A percentile compares a stretch with the other conserved stretches of the same genome.
phyloP scores from a whole-genome alignment of 1,140 invertebrate species.

The Drosophila carrolli region DNA sequence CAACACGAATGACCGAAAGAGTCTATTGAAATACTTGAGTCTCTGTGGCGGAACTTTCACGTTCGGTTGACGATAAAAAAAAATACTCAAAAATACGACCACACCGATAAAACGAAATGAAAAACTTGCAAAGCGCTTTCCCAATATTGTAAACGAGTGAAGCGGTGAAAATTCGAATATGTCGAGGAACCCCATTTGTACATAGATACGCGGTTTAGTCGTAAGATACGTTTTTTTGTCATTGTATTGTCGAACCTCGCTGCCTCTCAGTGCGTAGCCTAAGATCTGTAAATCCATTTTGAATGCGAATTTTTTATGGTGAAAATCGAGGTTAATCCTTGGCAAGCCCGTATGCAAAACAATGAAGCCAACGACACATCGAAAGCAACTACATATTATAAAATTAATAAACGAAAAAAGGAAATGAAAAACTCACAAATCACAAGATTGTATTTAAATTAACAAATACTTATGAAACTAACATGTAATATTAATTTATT shows the following conservation, averaged over 20 bases:
- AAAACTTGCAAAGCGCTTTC: slow-evolving; percentile 65
- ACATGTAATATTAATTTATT: slow-evolving; percentile 65
- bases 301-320: slow-evolving; percentile 13
- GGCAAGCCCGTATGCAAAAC: slow-evolving; percentile 23
- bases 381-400: slow-evolving; percentile 13
- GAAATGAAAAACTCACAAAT: slow-evolving; percentile 55
- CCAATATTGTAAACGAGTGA: slow-evolving; percentile 14
- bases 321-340: slow-evolving; percentile 2
- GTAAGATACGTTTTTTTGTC: slow-evolving; percentile 36
- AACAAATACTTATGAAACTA: slow-evolving; percentile 38
- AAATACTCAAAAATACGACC: slow-evolving; percentile 79
- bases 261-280: slow-evolving; percentile 79
- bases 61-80: slow-evolving; percentile 45
- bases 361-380: slow-evolving; percentile 48
- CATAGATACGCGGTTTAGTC: slow-evolving; percentile 47
- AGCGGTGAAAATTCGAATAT: slow-evolving; percentile 52
- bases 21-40: slow-evolving; percentile 75
- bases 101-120: slow-evolving; percentile 37
- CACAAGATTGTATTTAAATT: slow-evolving; percentile 63
- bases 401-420: slow-evolving; percentile 16
- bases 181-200: slow-evolving; percentile 54
- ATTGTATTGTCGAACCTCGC: slow-evolving; percentile 75
- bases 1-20: slow-evolving; percentile 22
- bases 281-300: slow-evolving; percentile 48
- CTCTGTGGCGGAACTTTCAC: slow-evolving; percentile 55